Evolutionary conservation across 2,113 vertebrate genomes (phyloP), one percentile per base, ranked within the genome.

Genomic region (Prionailurus viverrinus): DNA sequence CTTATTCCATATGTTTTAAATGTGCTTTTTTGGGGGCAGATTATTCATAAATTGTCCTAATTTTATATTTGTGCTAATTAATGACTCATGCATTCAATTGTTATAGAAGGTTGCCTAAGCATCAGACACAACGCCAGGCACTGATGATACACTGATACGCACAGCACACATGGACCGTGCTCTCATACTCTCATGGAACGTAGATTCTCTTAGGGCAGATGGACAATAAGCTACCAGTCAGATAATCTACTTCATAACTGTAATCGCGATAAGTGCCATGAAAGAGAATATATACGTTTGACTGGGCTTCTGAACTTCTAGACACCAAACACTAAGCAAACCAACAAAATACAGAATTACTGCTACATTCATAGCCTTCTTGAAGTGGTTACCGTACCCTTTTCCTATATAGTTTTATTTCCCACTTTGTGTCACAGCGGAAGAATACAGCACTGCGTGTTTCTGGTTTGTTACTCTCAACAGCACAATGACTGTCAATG

Each of bases 391-490:
- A 96, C 84, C 33, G 90, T 71, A 79, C 18, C 1, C 6, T 79
- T 45, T 91, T 81, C 9, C 21, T 96, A 45, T 23, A 19, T 41
- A 83, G 10, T 84, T 98, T 98, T 91, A 91, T 94, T 93, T 89
- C 53, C 55, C 58, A 74, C 36, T 92, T 94, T 85, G 3, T 80
- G 83, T 83, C 58, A 91, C 31, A 93, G 13, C 80, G 4, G n/a
- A 94, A 97, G 33, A 95, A 89, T 69, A 91, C 63, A 93, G 53
- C 39, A 33, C 63, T 58, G 5, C 23, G 3, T 94, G 76, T 88
- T 97, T 96, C 69, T 90, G 6, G 36, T 90, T 90, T 95, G 74
- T 87, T 92, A n/a, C 51, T 92, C 23, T 96, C 83, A 96, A 63
- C 4, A 89, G 41, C 79, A 96, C 41, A 88, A 69, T 94, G 61